Conservation (phyloP, 2,113 vertebrate species). For the Caretta caretta region DNA sequence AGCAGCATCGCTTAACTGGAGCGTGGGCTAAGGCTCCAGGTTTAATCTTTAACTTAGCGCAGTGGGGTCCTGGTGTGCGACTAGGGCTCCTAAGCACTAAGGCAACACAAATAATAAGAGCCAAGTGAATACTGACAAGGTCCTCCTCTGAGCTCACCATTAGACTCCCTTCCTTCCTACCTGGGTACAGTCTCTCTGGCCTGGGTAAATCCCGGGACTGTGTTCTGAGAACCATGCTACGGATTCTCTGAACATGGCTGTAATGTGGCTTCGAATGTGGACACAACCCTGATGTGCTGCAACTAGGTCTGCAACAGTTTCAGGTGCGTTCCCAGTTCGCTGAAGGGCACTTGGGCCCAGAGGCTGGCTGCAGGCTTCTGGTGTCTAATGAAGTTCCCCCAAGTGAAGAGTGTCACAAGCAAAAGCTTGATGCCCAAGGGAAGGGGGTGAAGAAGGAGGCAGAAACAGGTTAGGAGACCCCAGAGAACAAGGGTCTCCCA, state of each 20-base stretch:
- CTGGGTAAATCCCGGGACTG: not conserved
- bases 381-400: not conserved
- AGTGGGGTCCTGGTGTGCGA: not conserved
- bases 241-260: not conserved
- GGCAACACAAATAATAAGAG: not conserved
- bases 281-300: not conserved
- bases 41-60: not conserved
- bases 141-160: not conserved
- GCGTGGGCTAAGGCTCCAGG: not conserved
- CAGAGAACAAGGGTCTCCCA: not conserved
- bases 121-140: not conserved
- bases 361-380: not conserved
- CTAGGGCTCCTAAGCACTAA: not conserved
- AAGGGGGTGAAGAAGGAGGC: not conserved
- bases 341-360: not conserved
- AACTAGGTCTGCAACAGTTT: not conserved
- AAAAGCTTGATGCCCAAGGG: not conserved
- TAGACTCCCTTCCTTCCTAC: not conserved
- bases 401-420: not conserved
- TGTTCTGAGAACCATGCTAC: not conserved
- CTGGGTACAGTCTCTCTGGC: not conserved
- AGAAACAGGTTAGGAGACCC: not conserved
- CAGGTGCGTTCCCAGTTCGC: not conserved
- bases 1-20: not conserved
- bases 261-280: not conserved